Conservation (phyloP, 2,113 vertebrate genomes). For the Pseudorhombus dupliciocellatus region DNA sequence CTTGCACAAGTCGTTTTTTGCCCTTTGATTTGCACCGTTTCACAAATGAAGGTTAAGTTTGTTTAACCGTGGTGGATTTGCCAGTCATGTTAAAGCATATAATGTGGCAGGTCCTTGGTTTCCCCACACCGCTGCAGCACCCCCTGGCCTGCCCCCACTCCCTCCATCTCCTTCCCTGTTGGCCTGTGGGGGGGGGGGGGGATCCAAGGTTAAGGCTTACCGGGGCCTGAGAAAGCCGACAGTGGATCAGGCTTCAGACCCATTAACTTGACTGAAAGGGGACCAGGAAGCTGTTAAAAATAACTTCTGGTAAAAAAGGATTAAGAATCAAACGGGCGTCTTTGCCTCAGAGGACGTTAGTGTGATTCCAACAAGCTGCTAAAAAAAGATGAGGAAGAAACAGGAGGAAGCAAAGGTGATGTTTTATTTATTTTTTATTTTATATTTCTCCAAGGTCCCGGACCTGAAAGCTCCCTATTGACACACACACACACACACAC, state of each 20-base stretch:
- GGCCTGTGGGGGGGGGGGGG: constrained; percentile 56
- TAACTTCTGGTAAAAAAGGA: constrained; percentile 66
- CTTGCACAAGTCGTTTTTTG: constrained; percentile 88
- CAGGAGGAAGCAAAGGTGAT: constrained; percentile 21
- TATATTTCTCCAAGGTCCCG: constrained; percentile 49
- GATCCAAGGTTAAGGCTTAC: constrained; percentile 90
- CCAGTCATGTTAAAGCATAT: constrained; percentile 97
- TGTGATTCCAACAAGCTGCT: constrained; percentile 5
- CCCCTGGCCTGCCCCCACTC: constrained; percentile 31
- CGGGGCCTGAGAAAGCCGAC: constrained; percentile 79
- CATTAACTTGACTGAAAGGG: constrained; percentile 58
- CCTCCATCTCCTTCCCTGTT: constrained; percentile 52
- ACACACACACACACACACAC: constrained; percentile 17
- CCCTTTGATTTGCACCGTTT: constrained; percentile 91
- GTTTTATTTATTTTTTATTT: constrained; percentile 21
- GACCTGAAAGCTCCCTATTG: constrained; percentile 7
- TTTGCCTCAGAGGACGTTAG: constrained; percentile 38
- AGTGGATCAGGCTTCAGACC: constrained; percentile 64
- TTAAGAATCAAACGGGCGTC: constrained; percentile 55
- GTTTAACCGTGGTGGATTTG: constrained; percentile 96
- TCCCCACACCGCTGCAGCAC: constrained; percentile 69
- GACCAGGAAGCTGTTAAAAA: constrained; percentile 69
- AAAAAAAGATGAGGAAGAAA: constrained; percentile 8
- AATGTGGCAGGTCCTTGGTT: constrained; percentile 86
- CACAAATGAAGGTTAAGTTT: constrained; percentile 99